phyloP scores from a whole-genome alignment of 1,140 invertebrate species.

The Drosophila varians region DNA sequence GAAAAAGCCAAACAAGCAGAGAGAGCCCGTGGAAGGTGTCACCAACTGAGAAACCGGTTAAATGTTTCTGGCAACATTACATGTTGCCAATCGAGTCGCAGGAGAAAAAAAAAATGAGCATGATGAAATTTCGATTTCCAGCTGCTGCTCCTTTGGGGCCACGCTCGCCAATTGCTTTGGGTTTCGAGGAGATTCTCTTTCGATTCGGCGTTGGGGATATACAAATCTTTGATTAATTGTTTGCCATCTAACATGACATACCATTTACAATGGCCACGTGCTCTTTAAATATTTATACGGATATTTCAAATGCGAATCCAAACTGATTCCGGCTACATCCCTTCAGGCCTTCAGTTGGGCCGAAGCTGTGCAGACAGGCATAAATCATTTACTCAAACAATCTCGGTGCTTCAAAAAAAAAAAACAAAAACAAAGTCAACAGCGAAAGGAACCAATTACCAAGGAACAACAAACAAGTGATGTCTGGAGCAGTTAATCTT shows the following conservation, averaged over 20 bases:
- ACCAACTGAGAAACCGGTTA: constrained; percentile 24
- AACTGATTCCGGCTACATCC: constrained; percentile 27
- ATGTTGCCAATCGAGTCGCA: constrained; percentile 22
- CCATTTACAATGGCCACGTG: constrained; percentile 79
- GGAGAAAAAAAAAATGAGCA: background rate
- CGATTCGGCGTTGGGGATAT: constrained; percentile 48
- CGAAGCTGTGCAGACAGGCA: constrained; percentile 50
- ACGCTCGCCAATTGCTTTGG: constrained; percentile 17
- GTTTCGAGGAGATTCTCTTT: background rate
- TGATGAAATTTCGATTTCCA: constrained; percentile 13
- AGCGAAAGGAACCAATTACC: constrained; percentile 38
- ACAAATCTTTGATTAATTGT: constrained; percentile 81
- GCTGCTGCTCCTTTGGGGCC: constrained; percentile 42
- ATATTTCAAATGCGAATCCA: constrained; percentile 42
- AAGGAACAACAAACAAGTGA: constrained; percentile 9
- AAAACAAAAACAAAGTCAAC: constrained; percentile 9
- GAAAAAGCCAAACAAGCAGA: background rate
- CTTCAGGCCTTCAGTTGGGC: background rate
- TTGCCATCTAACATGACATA: constrained; percentile 70
- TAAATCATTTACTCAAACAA: constrained; percentile 67
- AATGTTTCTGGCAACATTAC: constrained; percentile 14
- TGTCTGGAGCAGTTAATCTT: constrained; percentile 46
- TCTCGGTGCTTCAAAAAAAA: constrained; percentile 7
- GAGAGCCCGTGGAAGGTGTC: background rate
- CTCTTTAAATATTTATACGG: constrained; percentile 77